Evolutionary conservation across 2,888 invertebrate species (phyloP).

Genomic region (Meteorus colon): DNA sequence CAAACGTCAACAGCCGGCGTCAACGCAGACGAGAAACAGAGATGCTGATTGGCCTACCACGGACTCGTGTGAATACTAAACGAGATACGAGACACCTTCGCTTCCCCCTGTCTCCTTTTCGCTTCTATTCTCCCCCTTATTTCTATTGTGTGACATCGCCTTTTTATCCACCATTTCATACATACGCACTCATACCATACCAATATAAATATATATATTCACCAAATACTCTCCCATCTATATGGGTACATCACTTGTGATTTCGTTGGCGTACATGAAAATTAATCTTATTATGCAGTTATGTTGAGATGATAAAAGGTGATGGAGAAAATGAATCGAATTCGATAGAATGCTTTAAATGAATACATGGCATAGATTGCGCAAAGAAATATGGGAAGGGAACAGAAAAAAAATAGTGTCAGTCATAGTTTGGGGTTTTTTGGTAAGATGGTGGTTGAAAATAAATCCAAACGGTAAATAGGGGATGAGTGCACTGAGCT

Average conservation of each 20-base stretch:
- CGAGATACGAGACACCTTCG: slow-evolving; percentile 54
- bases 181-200: neutral
- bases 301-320: slow-evolving; percentile 35
- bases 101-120: slow-evolving; percentile 28
- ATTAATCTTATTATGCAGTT: slow-evolving; percentile 40
- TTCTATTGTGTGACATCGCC: slow-evolving; percentile 8
- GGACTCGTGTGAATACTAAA: slow-evolving; percentile 69
- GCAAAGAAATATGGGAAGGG: slow-evolving; percentile 5
- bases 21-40: slow-evolving; percentile 58
- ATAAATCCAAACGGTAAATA: slow-evolving; percentile 70
- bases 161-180: slow-evolving; percentile 20
- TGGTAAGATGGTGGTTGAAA: slow-evolving; percentile 48
- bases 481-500: slow-evolving; percentile 41
- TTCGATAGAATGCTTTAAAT: slow-evolving; percentile 31
- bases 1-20: slow-evolving; percentile 70
- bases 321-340: slow-evolving; percentile 36
- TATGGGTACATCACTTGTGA: neutral
- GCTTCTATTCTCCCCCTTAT: slow-evolving; percentile 34
- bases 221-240: neutral
- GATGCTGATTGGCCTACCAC: slow-evolving; percentile 68
- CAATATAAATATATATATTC: too few species aligned
- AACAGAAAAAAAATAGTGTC: slow-evolving; percentile 13
- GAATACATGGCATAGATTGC: slow-evolving; percentile 16
- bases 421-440: slow-evolving; percentile 39
- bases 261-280: slow-evolving; percentile 36